These are phyloP conservation scores for Calameuta pallipes DNA, from an alignment of 2,888 invertebrate species.

Conservation along the genomic window DNA sequence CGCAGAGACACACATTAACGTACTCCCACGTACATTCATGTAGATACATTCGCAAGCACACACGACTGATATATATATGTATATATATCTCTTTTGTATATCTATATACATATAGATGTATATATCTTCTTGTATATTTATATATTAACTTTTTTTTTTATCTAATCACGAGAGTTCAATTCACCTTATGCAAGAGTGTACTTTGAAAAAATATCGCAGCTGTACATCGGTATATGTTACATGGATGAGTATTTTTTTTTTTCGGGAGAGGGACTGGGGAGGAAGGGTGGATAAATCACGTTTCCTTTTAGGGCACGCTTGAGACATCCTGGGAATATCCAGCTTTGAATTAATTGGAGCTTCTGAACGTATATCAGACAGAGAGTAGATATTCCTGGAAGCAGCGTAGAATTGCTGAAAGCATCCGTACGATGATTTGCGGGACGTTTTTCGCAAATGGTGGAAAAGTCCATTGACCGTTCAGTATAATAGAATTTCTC, in stretches of 20 bases:
- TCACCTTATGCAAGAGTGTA: constrained; percentile 9
- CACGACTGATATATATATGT: neutral
- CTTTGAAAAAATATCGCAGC: constrained; percentile 13
- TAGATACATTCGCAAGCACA: neutral
- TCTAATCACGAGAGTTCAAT: neutral
- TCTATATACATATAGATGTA: neutral
- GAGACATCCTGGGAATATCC: neutral
- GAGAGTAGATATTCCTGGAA: neutral
- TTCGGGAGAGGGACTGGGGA: neutral
- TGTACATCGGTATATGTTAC: constrained; percentile 17
- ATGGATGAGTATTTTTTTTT: neutral
- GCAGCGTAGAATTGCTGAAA: neutral
- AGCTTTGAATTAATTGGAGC: neutral
- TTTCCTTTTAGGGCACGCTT: neutral
- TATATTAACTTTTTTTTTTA: neutral
- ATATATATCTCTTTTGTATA: neutral
- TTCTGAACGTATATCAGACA: neutral
- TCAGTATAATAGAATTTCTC: constrained; percentile 10
- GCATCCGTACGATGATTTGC: neutral
- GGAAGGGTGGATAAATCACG: neutral
- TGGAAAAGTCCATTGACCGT: constrained; percentile 12
- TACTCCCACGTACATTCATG: neutral
- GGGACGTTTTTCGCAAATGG: neutral
- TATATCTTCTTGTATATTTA: neutral
- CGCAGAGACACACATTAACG: neutral